Evolutionary conservation across 1,140 invertebrate genomes (phyloP), one percentile per base, ranked within the genome.

Genomic region (Atta colombica): DNA sequence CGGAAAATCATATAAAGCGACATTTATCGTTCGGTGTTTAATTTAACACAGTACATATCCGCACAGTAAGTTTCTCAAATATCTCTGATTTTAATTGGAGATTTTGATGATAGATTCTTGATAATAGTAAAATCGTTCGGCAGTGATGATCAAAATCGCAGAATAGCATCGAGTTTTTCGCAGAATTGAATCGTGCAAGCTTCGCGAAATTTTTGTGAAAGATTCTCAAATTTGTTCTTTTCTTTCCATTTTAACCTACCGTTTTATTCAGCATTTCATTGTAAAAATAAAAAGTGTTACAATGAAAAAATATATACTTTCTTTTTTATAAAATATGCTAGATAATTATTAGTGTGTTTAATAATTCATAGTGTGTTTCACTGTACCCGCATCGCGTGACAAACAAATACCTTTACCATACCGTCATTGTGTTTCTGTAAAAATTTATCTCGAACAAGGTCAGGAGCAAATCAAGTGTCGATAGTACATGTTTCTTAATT

Each of bases 361-460:
- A 39, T 39, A 39, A 69, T 69, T 21, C 28, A 51, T 14, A 78
- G 2, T 78, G 12, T 16, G 12, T 68, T 78, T 68, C 12, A 51
- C n/a, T 68, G 61, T 51, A 68, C 25, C 28, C 18, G 12, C 63
- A 80, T 69, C 63, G 72, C n/a, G 4, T 12, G 1, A 3, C 25
- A 31, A 53, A n/a, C 61, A 39, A 18, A 51, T 68, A 6, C 3
- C 25, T 66, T 66, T 66, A 66, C 25, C 45, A 3, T 53, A 16
- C 21, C 16, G 39, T 68, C 65, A 21, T 53, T 53, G 18, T 35
- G 12, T 78, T 51, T 55, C 45, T 80, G 6, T 65, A 80, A 68
- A 80, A 69, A 68, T 68, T 80, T 45, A 80, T 80, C 61, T 80
- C 49, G 45, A 31, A 69, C 63, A 80, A 80, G 49, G 31, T 69